Percentiles rank a stretch among this genome's conserved stretches.
Conservation (phyloP, 1,140 invertebrate genomes). For the Delia radicum region DNA sequence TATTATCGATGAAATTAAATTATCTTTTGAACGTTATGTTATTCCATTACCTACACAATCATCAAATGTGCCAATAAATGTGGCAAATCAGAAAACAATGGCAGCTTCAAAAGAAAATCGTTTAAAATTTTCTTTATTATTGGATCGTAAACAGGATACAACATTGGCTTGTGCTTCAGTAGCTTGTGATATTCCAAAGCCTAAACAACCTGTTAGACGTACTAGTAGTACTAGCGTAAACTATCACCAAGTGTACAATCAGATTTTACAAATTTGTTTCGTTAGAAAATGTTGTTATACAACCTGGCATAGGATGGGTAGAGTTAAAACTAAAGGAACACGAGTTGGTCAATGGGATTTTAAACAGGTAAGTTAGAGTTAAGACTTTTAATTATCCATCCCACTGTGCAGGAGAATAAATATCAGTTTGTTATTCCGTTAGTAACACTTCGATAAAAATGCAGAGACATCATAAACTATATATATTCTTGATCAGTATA, state of each 20-base stretch:
- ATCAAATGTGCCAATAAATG: not conserved
- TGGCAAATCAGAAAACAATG: not conserved
- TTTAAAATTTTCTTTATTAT: constrained; percentile 59
- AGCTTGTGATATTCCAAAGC: constrained; percentile 62
- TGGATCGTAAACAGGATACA: constrained; percentile 80
- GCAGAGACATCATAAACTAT: too few species aligned
- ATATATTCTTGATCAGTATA: too few species aligned
- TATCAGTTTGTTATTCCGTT: too few species aligned
- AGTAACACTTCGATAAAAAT: too few species aligned
- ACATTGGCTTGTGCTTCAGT: constrained; percentile 68
- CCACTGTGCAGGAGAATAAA: too few species aligned
- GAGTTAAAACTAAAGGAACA: constrained; percentile 62
- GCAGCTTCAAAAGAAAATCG: constrained; percentile 32
- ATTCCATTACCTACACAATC: constrained; percentile 24
- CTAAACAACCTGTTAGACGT: constrained; percentile 52
- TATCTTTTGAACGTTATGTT: constrained; percentile 59
- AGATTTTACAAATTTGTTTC: constrained; percentile 67
- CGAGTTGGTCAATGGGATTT: constrained; percentile 53
- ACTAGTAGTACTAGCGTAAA: constrained; percentile 56
- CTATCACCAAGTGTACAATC: constrained; percentile 61
- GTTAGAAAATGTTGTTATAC: constrained; percentile 58
- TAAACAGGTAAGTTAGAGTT: constrained; percentile 48
- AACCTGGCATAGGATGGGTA: constrained; percentile 74
- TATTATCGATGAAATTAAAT: constrained; percentile 58
- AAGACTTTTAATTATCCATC: too few species aligned